Conservation (phyloP, 1,140 invertebrate genomes). For the Branchinecta lynchi region DNA sequence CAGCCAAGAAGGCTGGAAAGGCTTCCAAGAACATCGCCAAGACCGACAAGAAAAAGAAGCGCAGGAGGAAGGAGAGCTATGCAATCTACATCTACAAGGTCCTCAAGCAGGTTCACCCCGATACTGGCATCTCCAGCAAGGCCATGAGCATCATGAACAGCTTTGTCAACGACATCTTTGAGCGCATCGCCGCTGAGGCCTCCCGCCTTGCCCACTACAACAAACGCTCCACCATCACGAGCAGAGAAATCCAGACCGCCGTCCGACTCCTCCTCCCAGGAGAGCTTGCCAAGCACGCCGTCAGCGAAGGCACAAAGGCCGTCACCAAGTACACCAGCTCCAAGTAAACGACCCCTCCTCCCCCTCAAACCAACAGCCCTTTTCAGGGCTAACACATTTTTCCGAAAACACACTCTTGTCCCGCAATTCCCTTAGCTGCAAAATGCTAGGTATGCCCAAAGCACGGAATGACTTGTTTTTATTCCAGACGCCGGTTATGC, state of each 20-base stretch:
- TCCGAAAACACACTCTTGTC: no score
- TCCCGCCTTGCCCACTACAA: conserved; percentile 52
- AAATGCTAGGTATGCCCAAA: no score
- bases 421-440: no score
- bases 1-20: conserved; percentile 36
- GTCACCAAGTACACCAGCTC: conserved; percentile 40
- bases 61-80: conserved; percentile 46
- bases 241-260: conserved; percentile 18
- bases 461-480: no score
- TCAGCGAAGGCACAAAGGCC: conserved; percentile 42
- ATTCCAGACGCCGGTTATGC: no score
- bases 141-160: conserved; percentile 50
- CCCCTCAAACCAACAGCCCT: not conserved
- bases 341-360: conserved; percentile 31
- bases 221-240: conserved; percentile 32
- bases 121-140: conserved; percentile 43
- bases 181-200: conserved; percentile 47
- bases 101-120: conserved; percentile 51
- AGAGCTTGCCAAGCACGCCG: conserved; percentile 44
- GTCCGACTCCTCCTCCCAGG: conserved; percentile 42
- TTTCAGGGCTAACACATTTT: no score
- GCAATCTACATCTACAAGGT: conserved; percentile 54
- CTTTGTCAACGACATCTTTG: conserved; percentile 50
- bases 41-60: conserved; percentile 32
- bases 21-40: conserved; percentile 32